Base-by-base conservation (phyloP, 1,140 invertebrate species). In the Pantala flavescens region DNA sequence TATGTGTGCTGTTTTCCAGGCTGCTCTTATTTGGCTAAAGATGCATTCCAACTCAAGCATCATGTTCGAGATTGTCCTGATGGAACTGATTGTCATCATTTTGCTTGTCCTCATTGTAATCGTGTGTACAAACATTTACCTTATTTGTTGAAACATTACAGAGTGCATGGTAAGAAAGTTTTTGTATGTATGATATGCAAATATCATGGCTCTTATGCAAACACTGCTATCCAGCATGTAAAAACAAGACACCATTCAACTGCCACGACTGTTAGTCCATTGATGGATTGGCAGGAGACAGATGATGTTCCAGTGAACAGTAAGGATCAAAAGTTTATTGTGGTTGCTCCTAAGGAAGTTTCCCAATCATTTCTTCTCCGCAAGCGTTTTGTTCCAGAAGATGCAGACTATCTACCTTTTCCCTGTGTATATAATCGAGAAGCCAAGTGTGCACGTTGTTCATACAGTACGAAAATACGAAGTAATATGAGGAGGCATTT, bases 401-500 rank as follows among this genome's bases (percentile, higher is more conserved):
- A 92, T 74, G 85, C 91, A 36, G 83, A 88, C 24, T 80, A 81
- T 0, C 79, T 93, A 23, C 91, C 91, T 0, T 83, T 86, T 9
- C 86, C 86, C 49, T 86, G 87, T 0, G 90, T 93, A 74, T 87
- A 90, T 72, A 85, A 85, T 75, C 84, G 86, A 24, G 83, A 85
- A 7, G 83, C 91, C 0, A 84, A 85, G 70, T 93, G 91, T 79
- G 85, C 86, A 0, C 76, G 88, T 3, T 93, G 91, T 79, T 81
- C 86, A 16, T 93, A 89, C 78, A 84, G 81, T 0, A 91, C 89
- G 0, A 93, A 93, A 84, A 91, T 94, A 5, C 84, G 90, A 0
- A 84, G 87, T 0, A 94, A 94, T 78, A 87, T 94, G 78, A 82
- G 90, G 0, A 82, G 90, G 7, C 92, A 94, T 79, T 80, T 93